Base-by-base conservation (phyloP, 2,113 vertebrate genomes). In the Nibea albiflora region DNA sequence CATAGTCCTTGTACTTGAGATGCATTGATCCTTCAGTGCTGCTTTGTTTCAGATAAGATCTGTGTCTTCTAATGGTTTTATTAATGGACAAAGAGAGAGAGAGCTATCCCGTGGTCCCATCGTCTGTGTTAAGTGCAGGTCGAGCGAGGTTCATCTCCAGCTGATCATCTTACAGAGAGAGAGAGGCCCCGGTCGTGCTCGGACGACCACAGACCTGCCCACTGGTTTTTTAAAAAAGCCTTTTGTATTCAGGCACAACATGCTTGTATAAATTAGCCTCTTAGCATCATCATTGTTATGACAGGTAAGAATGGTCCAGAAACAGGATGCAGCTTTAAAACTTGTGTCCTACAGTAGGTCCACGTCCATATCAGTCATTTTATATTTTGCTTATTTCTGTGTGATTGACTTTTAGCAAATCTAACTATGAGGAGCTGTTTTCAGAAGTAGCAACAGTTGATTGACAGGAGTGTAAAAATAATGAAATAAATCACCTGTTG, bases 91-190 rank as follows among this genome's bases (percentile, higher is more conserved):
- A 11, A 72, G 60, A 77, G 69, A 47, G 26, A 62, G 72, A 52
- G 50, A 16, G 73, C 22, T 57, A 35, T 65, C 77, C 83, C 60
- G 62, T 54, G 67, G 61, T 81, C 62, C 80, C 69, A 22, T 78
- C 68, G 35, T 83, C 66, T 72, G 80, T 46, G 76, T 73, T 83
- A 79, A 83, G 85, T 75, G 85, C 72, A 58, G 85, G 73, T 81
- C 64, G 49, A 81, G 69, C 39, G 42, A 65, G 69, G 60, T 85
- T 78, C 61, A 66, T 67, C 70, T 77, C 44, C 77, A 84, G 78
- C 73, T 74, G 78, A 78, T 87, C 81, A 53, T 81, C 74, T 84
- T 85, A 88, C 78, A 75, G 22, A 72, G 77, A 80, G 46, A 67
- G 20, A 54, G 47, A 64, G 50, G 61, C 19, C 69, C 53, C 11